Evolutionary conservation across 1,140 invertebrate genomes (phyloP), one percentile per base, ranked within the genome.

Genomic region (Cryptotermes secundus): DNA sequence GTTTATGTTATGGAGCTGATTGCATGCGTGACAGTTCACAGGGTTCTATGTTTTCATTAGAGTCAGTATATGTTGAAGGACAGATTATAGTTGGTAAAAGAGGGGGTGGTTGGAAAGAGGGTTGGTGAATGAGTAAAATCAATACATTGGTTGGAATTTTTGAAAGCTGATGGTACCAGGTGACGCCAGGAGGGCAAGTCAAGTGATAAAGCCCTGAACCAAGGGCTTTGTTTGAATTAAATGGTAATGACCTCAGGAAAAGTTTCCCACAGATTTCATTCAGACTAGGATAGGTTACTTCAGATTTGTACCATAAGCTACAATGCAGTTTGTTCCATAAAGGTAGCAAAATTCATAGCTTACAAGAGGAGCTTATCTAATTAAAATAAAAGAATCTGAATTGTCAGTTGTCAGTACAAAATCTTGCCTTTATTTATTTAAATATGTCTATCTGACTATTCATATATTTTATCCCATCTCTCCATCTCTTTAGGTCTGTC

Each of bases 111-210:
- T 72, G 59, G n/a, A 14, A 31, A 24, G 53, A 59, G 53, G 53
- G 53, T 59, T 59, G 16, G 53, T 59, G 7, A 59, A 59, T 59
- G n/a, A 31, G 1, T 72, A 72, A 72, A 72, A 72, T 72, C 59
- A 72, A 72, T 72, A 72, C 59, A n/a, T n/a, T 49, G 45, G 14
- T 72, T 31, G 59, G 59, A 59, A 72, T 72, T 72, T n/a, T 72
- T 72, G 59, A 26, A 72, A 72, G 59, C 59, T 72, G 26, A 26
- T 65, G 59, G 59, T 72, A 72, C 59, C 59, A 72, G 59, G 59
- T 31, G 59, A 72, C 59, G 31, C 59, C 59, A 72, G 59, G 26
- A 31, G n/a, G 59, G 59, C 26, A 31, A 31, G 59, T 31, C 26
- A 72, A 31, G 59, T 72, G 59, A 14, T 31, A 72, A 31, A 4